Base-by-base conservation (phyloP, 37 sponge, comb jelly and placozoan species). In the Spongilla lacustris region DNA sequence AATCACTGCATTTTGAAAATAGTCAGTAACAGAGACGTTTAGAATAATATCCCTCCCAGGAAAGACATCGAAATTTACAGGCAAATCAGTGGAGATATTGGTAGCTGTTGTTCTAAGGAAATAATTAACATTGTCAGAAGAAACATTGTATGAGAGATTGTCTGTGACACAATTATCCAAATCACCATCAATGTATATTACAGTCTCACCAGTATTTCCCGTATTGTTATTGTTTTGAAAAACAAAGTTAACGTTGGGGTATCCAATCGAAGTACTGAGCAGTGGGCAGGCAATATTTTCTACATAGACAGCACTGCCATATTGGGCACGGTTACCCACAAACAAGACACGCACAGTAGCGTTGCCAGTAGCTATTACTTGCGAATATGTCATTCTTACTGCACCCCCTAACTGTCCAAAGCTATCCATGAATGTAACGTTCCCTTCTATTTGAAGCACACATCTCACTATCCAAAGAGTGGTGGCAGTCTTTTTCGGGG, bases 281-380 rank as follows among this genome's bases (percentile, higher is more conserved):
- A 38, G 38, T 76, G 38, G 26, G 21, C 27, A 38, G 22, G 9
- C 24, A 11, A 67, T 50, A 79, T 26, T 10, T 29, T 79, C 31
- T 8, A 79, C 24, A 32, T 79, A 79, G 27, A 79, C 66, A 50
- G 26, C 24, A 27, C 80, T 67, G 14, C 80, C 80, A 25, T 79
- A 79, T 10, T 79, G 29, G 23, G 77, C 77, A 27, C 4, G 14
- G 19, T 79, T 58, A 2, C 66, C 66, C 14, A 11, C 66, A 50
- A 27, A 38, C 17, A 23, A 23, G n/a, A n/a, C n/a, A n/a, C n/a
- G n/a, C 29, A 48, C 28, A 28, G 21, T 38, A 17, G 21, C 58
- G 21, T 58, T 58, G 14, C 58, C 58, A 58, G 1, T 17, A 17
- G 58, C 58, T 8, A 58, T 17, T 58, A 58, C 58, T 58, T 14